Evolutionary conservation across 2,113 vertebrate species (phyloP).

Genomic region (Saccopteryx bilineata): DNA sequence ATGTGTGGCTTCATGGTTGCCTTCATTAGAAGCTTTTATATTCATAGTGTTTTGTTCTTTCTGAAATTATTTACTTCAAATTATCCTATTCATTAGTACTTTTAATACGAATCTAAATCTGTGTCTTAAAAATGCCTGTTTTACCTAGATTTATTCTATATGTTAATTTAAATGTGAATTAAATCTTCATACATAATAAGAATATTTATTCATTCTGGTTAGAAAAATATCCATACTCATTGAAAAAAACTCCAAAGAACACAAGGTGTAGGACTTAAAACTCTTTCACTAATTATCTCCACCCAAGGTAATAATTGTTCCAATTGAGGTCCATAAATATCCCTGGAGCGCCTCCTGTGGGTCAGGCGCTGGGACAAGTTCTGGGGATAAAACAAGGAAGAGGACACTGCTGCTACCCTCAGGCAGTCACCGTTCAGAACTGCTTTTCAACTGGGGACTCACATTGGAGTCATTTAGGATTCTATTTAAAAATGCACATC

Average conservation of each 20-base stretch:
- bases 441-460: neutral
- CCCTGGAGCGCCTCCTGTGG: neutral
- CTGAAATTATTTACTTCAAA: constrained; percentile 29
- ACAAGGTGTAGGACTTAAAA: neutral
- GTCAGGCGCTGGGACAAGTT: neutral
- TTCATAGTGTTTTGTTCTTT: constrained; percentile 16
- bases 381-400: neutral
- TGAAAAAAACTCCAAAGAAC: neutral
- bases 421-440: neutral
- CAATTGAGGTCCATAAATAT: neutral
- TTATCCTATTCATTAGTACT: neutral
- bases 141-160: constrained; percentile 32
- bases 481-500: neutral
- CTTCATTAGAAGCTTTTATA: neutral
- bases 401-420: neutral
- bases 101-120: constrained; percentile 43
- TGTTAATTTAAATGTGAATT: constrained; percentile 48
- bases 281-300: neutral
- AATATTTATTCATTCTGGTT: neutral
- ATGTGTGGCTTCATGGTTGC: neutral
- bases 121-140: neutral
- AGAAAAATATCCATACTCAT: constrained; percentile 33
- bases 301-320: neutral
- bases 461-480: neutral
- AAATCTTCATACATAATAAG: neutral